Base-by-base conservation (phyloP, 2,797 vertebrate species). In the Phoebastria nigripes region DNA sequence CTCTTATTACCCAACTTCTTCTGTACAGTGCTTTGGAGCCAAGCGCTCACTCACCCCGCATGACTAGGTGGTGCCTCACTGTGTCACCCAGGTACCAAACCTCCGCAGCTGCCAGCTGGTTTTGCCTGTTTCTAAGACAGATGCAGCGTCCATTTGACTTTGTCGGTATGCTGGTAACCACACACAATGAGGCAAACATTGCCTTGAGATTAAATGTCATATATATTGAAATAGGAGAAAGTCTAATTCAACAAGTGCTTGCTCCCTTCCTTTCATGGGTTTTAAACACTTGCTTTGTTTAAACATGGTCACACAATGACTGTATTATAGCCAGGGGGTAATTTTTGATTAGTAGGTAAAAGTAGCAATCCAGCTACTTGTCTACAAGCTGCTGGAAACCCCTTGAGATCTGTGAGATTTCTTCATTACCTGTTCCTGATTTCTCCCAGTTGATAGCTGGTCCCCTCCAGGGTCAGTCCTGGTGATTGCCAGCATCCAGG, bases 401-500 rank as follows among this genome's bases (percentile, higher is more conserved):
- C 62, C 49, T 33, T 9, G 2, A 54, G 37, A 9, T 31, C 47
- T 1, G 0, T 1, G 9, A 25, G 31, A 24, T 15, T 16, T 8
- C 73, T 16, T 15, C 42, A 5, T 49, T 44, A 11, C 26, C 62
- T 10, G 12, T 16, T 74, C 52, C 74, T 44, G n/a, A 4, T 56
- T 21, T 55, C 39, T 93, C 85, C 85, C 55, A 63, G 71, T 12
- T 78, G 39, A 16, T 17, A 73, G 41, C 21, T 5, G 41, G 55
- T 46, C 61, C 70, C 93, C 87, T 39, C 70, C 80, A 49, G 25
- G 15, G 31, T 39, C 84, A 73, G 26, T 15, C 35, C 73, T n/a
- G 12, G 41, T 18, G 29, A 29, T 8, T 35, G 22, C 72, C 89
- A 71, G 79, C 22, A 52, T 4, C 54, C 77, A 19, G 67, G 73